Evolutionary conservation across 2,113 vertebrate species (phyloP), one percentile per base, ranked within the genome.

Genomic region (Zosterops japonicus): DNA sequence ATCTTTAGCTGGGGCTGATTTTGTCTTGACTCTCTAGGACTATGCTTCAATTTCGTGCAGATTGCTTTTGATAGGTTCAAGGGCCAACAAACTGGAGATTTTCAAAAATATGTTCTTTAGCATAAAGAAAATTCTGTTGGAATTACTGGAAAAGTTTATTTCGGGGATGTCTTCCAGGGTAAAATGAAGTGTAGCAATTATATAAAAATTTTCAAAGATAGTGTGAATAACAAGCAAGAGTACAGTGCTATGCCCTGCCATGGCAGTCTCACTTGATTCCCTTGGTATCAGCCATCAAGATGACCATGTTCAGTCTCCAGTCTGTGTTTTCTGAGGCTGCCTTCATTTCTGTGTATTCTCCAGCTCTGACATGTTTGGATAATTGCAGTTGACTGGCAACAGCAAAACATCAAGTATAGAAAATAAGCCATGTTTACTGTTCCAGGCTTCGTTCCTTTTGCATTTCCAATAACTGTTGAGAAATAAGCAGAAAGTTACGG

Each of bases 311-410:
- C 36, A n/a, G 24, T 55, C 49, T 64, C 27, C 27, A 56, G 33
- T 44, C 14, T 75, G 44, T 83, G 16, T 79, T 91, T 91, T 91
- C 71, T 85, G 55, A 69, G 82, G 23, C 70, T 80, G 31, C 16
- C 6, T 89, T 87, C 2, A 4, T 61, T 79, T 53, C 63, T 91
- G 55, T 89, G 13, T 74, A 1, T n/a, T 67, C 35, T 82, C 93
- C 83, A 35, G 72, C 80, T 93, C 86, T 82, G 86, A 57, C 53
- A 46, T 31, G 82, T 81, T 92, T 87, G 50, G 27, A 15, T 89
- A 78, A 70, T 42, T 78, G 64, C 55, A 42, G 44, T 27, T 95
- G 41, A 81, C 69, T 69, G 53, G 68, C 55, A 63, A 13, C 31
- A 79, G 18, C 29, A 56, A 57, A 93, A 60, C 23, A 22, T 65